Percentiles rank a stretch among this genome's conserved stretches.
Evolutionary conservation across 2,113 vertebrate genomes (phyloP).

Genomic region (Apodemus speciosus): DNA sequence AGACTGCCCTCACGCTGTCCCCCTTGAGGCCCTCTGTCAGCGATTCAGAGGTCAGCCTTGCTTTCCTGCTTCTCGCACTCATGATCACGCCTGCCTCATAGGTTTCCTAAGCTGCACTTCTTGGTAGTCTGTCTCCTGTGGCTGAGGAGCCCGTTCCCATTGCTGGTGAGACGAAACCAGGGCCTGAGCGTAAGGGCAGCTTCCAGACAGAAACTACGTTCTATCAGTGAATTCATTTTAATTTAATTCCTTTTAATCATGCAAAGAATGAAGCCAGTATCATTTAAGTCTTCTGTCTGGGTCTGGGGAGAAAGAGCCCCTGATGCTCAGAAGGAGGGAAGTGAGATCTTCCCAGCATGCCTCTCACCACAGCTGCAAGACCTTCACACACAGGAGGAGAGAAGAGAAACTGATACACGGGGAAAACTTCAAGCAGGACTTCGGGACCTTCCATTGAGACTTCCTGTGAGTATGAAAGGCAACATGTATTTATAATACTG

Average conservation of each 20-base stretch:
- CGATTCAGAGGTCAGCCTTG: neutral
- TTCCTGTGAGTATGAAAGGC: neutral
- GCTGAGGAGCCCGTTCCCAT: neutral
- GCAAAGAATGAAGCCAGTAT: neutral
- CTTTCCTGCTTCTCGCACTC: neutral
- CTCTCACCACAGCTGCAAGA: neutral
- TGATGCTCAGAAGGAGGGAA: neutral
- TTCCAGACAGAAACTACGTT: neutral
- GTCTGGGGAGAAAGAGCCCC: neutral
- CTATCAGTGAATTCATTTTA: neutral
- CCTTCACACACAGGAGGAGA: neutral
- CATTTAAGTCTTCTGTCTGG: neutral
- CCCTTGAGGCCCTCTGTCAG: too few species aligned
- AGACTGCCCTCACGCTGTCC: neutral
- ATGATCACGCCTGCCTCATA: rapidly evolving
- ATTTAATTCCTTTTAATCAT: neutral
- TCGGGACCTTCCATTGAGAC: neutral
- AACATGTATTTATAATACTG: neutral
- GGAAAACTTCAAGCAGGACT: neutral
- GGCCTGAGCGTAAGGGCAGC: neutral
- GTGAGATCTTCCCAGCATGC: neutral
- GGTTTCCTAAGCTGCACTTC: neutral
- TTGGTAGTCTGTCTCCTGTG: neutral
- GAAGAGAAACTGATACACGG: neutral
- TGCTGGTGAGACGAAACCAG: neutral